A percentile compares a stretch with the other conserved stretches of the same genome.
Evolutionary conservation across 2,797 vertebrate species (phyloP).

Genomic region (Trachops cirrhosus): DNA sequence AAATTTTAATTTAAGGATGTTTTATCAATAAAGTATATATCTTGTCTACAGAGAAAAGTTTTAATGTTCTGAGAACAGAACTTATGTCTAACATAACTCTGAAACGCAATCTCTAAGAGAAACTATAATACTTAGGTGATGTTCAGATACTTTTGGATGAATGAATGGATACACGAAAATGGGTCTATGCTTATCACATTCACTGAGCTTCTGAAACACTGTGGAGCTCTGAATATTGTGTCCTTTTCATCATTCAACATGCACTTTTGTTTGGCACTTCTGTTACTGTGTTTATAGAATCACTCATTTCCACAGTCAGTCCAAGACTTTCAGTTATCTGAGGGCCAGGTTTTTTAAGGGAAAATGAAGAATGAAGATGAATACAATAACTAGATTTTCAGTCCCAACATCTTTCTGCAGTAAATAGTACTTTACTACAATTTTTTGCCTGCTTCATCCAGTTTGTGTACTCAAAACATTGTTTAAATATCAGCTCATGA

Average conservation of each 20-base stretch:
- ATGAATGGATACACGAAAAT: not conserved
- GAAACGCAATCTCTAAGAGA: not conserved
- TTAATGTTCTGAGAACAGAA: not conserved
- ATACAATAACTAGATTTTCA: not conserved
- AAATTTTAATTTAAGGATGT: not conserved
- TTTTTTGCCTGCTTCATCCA: not conserved
- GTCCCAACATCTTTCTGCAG: not conserved
- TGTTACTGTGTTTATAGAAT: not conserved
- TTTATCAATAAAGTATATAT: not conserved
- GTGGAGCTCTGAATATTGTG: not conserved
- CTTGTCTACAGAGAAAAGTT: not conserved
- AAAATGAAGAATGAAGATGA: not conserved
- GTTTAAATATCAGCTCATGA: not conserved
- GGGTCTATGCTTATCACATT: too few relatives aligned
- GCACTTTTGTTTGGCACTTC: not conserved
- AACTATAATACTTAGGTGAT: not conserved
- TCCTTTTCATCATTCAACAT: not conserved
- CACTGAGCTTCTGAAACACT: not conserved
- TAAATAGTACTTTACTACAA: not conserved
- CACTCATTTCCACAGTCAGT: not conserved
- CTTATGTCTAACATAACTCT: not conserved
- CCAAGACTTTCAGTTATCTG: not conserved
- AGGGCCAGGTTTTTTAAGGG: not conserved
- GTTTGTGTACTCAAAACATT: not conserved
- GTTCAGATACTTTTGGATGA: not conserved